Evolutionary conservation across 2,797 vertebrate genomes (phyloP).

Genomic region (Malacoctenus gilli): DNA sequence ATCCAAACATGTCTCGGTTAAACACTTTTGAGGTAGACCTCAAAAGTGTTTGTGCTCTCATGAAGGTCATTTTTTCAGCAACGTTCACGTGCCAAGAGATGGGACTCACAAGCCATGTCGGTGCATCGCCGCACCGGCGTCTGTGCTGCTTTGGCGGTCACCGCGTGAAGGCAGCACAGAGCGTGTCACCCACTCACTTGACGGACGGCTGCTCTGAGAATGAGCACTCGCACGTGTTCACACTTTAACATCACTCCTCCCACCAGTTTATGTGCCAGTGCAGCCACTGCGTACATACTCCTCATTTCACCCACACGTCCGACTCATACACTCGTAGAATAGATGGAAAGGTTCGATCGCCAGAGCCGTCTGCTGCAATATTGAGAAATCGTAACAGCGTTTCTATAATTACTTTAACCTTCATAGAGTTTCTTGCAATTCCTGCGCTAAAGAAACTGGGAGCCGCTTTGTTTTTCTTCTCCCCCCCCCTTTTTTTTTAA

Average conservation of each 20-base stretch:
- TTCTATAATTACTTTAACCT: not conserved
- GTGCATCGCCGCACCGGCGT: not conserved
- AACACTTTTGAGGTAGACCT: slow-evolving; percentile 71
- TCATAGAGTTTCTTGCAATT: not conserved
- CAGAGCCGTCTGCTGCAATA: no score
- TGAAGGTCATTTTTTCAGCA: slow-evolving; percentile 43
- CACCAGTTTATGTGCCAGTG: slow-evolving; percentile 35
- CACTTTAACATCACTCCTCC: slow-evolving; percentile 25
- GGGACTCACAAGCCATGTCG: slow-evolving; percentile 1
- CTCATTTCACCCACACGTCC: slow-evolving; percentile 30
- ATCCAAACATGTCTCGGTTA: slow-evolving; percentile 36
- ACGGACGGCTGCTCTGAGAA: slow-evolving; percentile 34
- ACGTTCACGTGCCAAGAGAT: slow-evolving; percentile 7
- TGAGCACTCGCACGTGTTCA: slow-evolving; percentile 19
- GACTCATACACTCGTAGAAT: not conserved
- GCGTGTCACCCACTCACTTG: slow-evolving; percentile 21
- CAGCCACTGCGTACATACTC: slow-evolving; percentile 38
- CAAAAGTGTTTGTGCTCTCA: slow-evolving; percentile 61
- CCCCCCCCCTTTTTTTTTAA: slow-evolving; percentile 16
- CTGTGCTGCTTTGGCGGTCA: not conserved
- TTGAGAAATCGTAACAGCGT: not conserved
- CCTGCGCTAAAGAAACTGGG: not conserved
- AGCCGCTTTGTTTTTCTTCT: slow-evolving; percentile 23
- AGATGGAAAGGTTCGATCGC: not conserved
- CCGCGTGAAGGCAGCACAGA: not conserved